Percentiles rank a stretch among this genome's conserved stretches.
Evolutionary conservation across 2,113 vertebrate genomes (phyloP).

Genomic region (Dromiciops gliroides): DNA sequence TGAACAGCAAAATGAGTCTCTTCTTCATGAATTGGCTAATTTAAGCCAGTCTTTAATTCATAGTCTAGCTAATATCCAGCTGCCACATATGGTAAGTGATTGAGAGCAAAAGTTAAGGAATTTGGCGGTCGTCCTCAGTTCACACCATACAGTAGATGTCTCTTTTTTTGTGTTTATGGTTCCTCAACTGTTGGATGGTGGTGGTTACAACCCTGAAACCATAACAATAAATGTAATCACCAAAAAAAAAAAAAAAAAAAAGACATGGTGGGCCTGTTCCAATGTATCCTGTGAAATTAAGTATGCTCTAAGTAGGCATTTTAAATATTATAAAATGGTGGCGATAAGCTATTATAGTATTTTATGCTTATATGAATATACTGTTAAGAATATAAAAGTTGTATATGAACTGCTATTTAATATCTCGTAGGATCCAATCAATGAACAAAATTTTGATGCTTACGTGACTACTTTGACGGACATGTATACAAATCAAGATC

Average conservation of each 20-base stretch:
- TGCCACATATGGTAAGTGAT: conserved; percentile 99
- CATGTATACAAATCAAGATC: conserved; percentile 99
- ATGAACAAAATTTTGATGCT: conserved; percentile 99
- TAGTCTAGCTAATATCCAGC: conserved; percentile 99
- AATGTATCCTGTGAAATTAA: conserved; percentile 78
- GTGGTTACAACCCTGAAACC: conserved; percentile 81
- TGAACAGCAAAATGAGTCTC: conserved; percentile 99
- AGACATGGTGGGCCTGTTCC: conserved; percentile 81
- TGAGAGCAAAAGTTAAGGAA: conserved; percentile 87
- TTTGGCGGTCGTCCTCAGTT: conserved; percentile 75
- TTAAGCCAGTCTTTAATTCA: conserved; percentile 99
- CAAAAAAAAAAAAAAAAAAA: conserved; percentile 54
- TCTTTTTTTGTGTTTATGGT: conserved; percentile 75
- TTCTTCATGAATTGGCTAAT: conserved; percentile 98
- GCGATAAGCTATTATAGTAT: conserved; percentile 79
- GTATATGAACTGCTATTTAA: conserved; percentile 90
- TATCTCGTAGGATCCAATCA: conserved; percentile 96
- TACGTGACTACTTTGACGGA: conserved; percentile 99
- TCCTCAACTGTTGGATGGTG: conserved; percentile 80
- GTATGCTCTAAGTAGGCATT: conserved; percentile 79
- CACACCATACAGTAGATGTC: conserved; percentile 76
- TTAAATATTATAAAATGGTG: conserved; percentile 72
- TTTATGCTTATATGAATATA: conserved; percentile 87
- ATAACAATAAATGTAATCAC: conserved; percentile 78
- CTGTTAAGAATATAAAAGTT: conserved; percentile 84